Percentiles rank a stretch among this genome's conserved stretches.
Conservation (phyloP, 1,140 invertebrate species). For the Diploscapter pachys region DNA sequence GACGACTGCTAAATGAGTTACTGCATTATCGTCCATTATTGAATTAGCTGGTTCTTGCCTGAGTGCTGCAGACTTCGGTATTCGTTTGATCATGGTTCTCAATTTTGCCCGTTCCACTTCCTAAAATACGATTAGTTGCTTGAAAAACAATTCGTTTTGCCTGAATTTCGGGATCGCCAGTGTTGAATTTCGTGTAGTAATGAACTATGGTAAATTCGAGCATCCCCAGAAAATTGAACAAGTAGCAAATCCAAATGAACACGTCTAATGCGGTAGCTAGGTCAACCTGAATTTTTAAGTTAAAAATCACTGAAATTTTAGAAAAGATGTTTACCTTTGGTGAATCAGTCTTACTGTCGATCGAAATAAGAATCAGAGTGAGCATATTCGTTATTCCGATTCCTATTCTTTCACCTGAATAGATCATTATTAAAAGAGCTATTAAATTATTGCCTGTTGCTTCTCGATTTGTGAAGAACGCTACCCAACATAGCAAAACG, state of each 20-base stretch:
- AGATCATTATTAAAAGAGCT: no score
- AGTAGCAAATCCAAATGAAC: constrained; percentile 96
- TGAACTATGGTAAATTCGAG: constrained; percentile 41
- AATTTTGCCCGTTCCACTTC: constrained; percentile 31
- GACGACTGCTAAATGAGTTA: constrained; percentile 1
- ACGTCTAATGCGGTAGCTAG: constrained; percentile 98
- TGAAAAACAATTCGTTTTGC: background rate
- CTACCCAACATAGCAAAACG: constrained; percentile 90
- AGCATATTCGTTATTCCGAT: constrained; percentile 59
- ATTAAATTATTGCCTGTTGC: constrained; percentile 59
- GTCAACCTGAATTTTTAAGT: constrained; percentile 70
- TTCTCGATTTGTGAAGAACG: constrained; percentile 78
- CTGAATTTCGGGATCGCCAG: constrained; percentile 32
- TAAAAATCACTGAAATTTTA: background rate
- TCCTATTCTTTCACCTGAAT: constrained; percentile 63
- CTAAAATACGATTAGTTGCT: no score
- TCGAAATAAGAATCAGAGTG: constrained; percentile 32
- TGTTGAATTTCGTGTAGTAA: constrained; percentile 43
- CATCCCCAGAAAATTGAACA: constrained; percentile 77
- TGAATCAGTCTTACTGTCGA: constrained; percentile 32
- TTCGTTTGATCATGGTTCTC: constrained; percentile 30
- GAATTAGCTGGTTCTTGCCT: background rate
- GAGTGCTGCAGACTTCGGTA: constrained; percentile 30
- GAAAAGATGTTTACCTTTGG: constrained; percentile 12
- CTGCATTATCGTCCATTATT: background rate